Conservation (phyloP, 2,797 vertebrate genomes). For the Bovichtus variegatus region DNA sequence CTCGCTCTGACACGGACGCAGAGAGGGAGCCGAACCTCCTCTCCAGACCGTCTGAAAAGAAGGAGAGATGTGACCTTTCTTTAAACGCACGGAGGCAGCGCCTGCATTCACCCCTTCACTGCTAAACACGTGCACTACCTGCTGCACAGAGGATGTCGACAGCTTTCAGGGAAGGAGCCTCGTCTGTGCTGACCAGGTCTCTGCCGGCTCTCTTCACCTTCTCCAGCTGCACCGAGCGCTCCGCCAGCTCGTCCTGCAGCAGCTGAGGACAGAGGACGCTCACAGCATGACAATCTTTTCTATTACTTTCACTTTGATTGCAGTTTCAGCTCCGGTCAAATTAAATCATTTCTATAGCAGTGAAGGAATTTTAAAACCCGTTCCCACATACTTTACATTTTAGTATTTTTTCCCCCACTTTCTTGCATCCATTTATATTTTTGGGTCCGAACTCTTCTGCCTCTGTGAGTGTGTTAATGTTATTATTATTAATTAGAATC, state of each 20-base stretch:
- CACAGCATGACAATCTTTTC: too few relatives aligned
- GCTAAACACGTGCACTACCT: conserved; percentile 89
- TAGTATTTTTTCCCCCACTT: neutral
- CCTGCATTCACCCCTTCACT: too few relatives aligned
- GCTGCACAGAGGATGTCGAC: conserved; percentile 87
- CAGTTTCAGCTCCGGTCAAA: neutral
- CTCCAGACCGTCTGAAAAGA: conserved; percentile 86
- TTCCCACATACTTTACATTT: conserved; percentile 1
- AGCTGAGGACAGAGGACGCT: conserved; percentile 79
- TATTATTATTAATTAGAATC: too few relatives aligned
- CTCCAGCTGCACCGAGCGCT: conserved; percentile 93
- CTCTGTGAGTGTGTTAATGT: too few relatives aligned
- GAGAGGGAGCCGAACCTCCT: conserved; percentile 90
- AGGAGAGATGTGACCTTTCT: accelerated
- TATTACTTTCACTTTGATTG: too few relatives aligned
- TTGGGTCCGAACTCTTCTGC: neutral
- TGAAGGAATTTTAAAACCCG: neutral
- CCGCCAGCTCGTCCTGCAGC: conserved; percentile 93
- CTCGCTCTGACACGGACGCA: conserved; percentile 86
- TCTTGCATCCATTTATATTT: neutral
- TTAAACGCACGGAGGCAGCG: too few relatives aligned
- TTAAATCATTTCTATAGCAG: neutral
- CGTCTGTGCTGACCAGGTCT: conserved; percentile 89
- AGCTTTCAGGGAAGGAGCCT: conserved; percentile 88
- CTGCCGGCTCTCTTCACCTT: conserved; percentile 91